Conservation (phyloP, 2,888 invertebrate species). For the Xanthia togata region DNA sequence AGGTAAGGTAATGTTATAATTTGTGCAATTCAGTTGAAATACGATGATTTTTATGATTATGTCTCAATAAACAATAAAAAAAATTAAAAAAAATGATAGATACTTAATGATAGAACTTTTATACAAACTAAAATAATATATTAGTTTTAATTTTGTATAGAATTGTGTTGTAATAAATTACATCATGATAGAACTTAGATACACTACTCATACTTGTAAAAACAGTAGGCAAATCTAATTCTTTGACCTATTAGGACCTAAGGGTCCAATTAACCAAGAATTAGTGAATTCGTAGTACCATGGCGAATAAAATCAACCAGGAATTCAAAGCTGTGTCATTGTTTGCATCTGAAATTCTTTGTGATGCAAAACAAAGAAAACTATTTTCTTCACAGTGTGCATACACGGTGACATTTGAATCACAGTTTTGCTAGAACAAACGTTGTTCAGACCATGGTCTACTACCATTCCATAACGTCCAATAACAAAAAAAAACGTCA, state of each 20-base stretch:
- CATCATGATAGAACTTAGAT: too few relatives aligned
- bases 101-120: too few relatives aligned
- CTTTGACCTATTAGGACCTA: background rate
- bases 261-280: background rate
- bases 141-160: too few relatives aligned
- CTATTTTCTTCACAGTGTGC: background rate
- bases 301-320: background rate
- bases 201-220: background rate
- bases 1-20: background rate
- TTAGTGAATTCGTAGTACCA: background rate
- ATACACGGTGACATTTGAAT: too few relatives aligned
- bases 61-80: background rate
- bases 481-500: too few relatives aligned
- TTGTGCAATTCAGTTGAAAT: background rate
- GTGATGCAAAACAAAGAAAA: background rate
- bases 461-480: too few relatives aligned
- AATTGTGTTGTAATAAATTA: too few relatives aligned
- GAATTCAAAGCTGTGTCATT: background rate
- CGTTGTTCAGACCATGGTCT: too few relatives aligned
- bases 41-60: background rate
- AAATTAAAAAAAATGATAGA: too few relatives aligned
- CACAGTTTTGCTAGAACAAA: too few relatives aligned
- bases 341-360: background rate
- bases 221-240: background rate
- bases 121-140: too few relatives aligned